Percentiles rank a stretch among this genome's conserved stretches.
Conservation (phyloP, 2,113 vertebrate species). For the Sus scrofa region T2T-Sscrofa CM000819.6:115974501-115975000, state of each 20-base stretch:
- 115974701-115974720: neutral
- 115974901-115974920: neutral
- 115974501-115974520: neutral
- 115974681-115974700: neutral
- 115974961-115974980: neutral
- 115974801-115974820: neutral
- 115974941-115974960: neutral
- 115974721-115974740: neutral
- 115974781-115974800: neutral
- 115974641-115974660: neutral
- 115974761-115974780: neutral
- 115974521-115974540: neutral
- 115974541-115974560: neutral
- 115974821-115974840: neutral
- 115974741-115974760: neutral
- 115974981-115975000: accelerated
- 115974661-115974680: neutral
- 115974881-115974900: neutral
- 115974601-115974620: neutral
- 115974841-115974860: neutral
- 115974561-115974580: neutral
- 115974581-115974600: neutral
- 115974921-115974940: neutral
- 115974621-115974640: neutral
- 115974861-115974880: neutral